Percentiles rank a stretch among this genome's conserved stretches.
phyloP scores from a whole-genome alignment of 53 echinoderm and acorn worm genomes.

The Holothuria leucospilota region DNA sequence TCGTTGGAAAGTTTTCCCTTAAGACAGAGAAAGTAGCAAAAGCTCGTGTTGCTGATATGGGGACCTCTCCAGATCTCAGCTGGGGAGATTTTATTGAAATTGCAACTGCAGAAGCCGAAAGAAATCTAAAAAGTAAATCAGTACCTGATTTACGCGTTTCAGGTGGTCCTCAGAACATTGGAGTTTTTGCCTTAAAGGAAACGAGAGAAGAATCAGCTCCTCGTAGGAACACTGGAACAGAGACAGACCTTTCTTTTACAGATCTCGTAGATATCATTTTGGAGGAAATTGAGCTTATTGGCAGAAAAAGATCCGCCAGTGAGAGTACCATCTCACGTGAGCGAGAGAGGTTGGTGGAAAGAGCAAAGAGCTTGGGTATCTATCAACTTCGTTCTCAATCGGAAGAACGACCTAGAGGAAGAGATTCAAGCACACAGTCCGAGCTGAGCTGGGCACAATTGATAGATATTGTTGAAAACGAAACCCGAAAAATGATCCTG shows the following conservation, averaged over 20 bases:
- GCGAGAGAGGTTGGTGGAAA: constrained; percentile 6
- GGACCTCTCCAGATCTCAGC: constrained; percentile 61
- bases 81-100: constrained; percentile 65
- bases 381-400: constrained; percentile 11
- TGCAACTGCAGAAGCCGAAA: constrained; percentile 61
- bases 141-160: constrained; percentile 24
- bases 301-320: neutral
- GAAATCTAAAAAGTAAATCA: constrained; percentile 35
- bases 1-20: constrained; percentile 34
- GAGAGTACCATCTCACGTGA: neutral
- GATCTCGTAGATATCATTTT: constrained; percentile 33
- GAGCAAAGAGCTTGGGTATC: constrained; percentile 21
- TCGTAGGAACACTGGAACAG: constrained; percentile 18
- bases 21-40: constrained; percentile 38
- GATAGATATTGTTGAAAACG: constrained; percentile 48
- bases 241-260: constrained; percentile 33
- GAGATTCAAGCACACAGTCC: constrained; percentile 54
- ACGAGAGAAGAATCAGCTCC: neutral
- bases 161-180: constrained; percentile 12
- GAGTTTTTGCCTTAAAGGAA: constrained; percentile 30
- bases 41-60: constrained; percentile 22
- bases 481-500: constrained; percentile 49
- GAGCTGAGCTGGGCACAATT: constrained; percentile 61
- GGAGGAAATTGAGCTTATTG: constrained; percentile 10
- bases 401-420: constrained; percentile 12